These are phyloP conservation scores for Guaruba guarouba DNA, from an alignment of 2,113 vertebrate genomes.

Conservation along the genomic window DNA sequence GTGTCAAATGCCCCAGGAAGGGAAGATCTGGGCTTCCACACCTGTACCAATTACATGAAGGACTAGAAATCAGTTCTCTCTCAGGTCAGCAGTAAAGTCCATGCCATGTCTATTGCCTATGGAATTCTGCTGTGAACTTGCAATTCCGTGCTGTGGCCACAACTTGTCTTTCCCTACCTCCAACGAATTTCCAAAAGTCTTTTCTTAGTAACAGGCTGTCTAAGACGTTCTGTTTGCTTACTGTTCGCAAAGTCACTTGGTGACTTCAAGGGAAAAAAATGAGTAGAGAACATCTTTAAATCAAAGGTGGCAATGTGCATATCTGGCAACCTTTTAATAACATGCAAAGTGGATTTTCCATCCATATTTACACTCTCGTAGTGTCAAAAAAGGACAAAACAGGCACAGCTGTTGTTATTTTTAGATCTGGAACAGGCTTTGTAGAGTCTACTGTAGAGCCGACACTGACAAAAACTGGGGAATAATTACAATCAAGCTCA, in stretches of 20 bases:
- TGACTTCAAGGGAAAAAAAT: neutral
- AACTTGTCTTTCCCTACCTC: neutral
- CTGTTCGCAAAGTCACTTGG: neutral
- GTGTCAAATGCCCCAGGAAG: neutral
- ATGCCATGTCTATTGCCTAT: neutral
- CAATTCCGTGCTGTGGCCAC: neutral
- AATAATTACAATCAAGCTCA: conserved; percentile 55
- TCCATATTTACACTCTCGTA: neutral
- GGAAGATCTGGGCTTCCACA: neutral
- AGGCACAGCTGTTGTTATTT: conserved; percentile 34
- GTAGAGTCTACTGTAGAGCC: neutral
- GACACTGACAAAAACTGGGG: conserved; percentile 17
- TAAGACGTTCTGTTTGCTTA: neutral
- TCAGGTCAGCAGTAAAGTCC: neutral
- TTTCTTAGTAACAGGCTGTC: neutral
- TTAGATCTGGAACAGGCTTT: neutral
- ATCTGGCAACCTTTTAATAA: neutral
- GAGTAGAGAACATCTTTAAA: neutral
- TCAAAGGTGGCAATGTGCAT: neutral
- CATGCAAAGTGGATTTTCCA: neutral
- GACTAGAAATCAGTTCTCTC: neutral
- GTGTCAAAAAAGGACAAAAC: neutral
- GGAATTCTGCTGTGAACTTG: neutral
- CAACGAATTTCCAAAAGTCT: neutral
- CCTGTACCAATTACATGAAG: neutral